phyloP scores from a whole-genome alignment of 2,113 vertebrate species.

The Pachycephala philippinensis region DNA sequence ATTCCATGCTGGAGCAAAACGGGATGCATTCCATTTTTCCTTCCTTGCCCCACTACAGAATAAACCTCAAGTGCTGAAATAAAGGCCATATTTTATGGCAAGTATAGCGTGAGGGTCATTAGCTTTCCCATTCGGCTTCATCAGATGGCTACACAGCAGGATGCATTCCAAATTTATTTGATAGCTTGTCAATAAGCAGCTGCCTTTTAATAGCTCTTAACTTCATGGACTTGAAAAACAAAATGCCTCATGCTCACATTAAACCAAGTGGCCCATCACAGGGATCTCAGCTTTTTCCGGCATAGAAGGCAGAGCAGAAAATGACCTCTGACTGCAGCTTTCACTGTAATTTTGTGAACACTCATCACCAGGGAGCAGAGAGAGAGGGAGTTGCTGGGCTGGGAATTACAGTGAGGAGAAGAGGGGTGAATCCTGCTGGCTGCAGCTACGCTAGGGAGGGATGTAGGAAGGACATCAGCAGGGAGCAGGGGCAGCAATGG shows the following conservation, averaged over 20 bases:
- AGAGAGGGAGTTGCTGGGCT: background rate
- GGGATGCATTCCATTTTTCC: background rate
- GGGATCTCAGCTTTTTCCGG: background rate
- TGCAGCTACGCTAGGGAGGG: background rate
- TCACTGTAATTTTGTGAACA: background rate
- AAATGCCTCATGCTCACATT: constrained; percentile 15
- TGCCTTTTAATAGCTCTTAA: constrained; percentile 55
- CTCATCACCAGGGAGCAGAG: background rate
- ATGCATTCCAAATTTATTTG: constrained; percentile 62
- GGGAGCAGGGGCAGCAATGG: background rate
- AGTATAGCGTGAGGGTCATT: constrained; percentile 35
- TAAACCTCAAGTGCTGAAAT: constrained; percentile 10
- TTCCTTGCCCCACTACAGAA: background rate
- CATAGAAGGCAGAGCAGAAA: background rate
- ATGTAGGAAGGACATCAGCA: background rate
- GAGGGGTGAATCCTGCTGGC: background rate
- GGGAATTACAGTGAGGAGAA: background rate
- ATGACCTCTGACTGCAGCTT: background rate
- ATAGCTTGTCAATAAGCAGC: constrained; percentile 60
- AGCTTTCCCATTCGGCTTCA: constrained; percentile 43
- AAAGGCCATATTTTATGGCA: constrained; percentile 51
- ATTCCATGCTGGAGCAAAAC: background rate
- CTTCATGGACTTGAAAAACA: constrained; percentile 47
- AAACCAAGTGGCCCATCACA: constrained; percentile 3
- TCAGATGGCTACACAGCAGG: constrained; percentile 62